Evolutionary conservation across 2,797 vertebrate genomes (phyloP).

Genomic region (Peromyscus melanophrys): DNA sequence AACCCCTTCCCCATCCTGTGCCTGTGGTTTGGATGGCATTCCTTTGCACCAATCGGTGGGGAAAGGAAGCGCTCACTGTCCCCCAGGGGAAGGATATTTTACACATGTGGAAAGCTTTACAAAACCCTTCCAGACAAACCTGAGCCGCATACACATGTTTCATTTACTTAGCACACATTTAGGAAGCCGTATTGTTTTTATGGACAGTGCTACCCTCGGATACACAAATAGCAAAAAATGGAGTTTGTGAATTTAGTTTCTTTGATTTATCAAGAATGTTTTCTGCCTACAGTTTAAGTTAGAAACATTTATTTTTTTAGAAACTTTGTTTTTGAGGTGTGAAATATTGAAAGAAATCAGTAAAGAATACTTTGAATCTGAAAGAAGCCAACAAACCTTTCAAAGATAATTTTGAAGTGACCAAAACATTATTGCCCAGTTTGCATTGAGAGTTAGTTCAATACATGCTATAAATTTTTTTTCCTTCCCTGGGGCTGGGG

Average conservation of each 20-base stretch:
- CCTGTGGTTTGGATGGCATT: constrained; percentile 71
- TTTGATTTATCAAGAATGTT: constrained; percentile 61
- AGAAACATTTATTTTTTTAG: constrained; percentile 37
- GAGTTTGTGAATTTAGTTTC: constrained; percentile 68
- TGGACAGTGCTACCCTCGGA: constrained; percentile 5
- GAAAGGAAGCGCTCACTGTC: constrained; percentile 33
- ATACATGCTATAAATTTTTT: not conserved
- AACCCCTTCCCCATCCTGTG: constrained; percentile 64
- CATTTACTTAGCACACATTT: not conserved
- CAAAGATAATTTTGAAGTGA: constrained; percentile 53
- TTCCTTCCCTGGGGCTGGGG: not conserved
- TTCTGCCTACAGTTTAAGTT: constrained; percentile 70
- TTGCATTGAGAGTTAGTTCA: not conserved
- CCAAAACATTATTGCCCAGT: constrained; percentile 46
- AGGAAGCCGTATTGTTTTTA: not conserved
- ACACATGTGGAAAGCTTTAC: not conserved
- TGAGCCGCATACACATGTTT: not conserved
- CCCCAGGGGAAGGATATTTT: constrained; percentile 53
- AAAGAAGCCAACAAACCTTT: constrained; percentile 45
- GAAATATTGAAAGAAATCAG: constrained; percentile 24
- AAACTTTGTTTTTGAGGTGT: constrained; percentile 49
- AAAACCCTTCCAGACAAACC: constrained; percentile 29
- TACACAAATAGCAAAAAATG: not conserved
- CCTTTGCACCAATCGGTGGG: constrained; percentile 40
- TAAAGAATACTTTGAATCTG: constrained; percentile 50